A percentile compares a stretch with the other conserved stretches of the same genome.
Evolutionary conservation across 2,888 invertebrate species (phyloP).

Genomic region (Nezara viridula): DNA sequence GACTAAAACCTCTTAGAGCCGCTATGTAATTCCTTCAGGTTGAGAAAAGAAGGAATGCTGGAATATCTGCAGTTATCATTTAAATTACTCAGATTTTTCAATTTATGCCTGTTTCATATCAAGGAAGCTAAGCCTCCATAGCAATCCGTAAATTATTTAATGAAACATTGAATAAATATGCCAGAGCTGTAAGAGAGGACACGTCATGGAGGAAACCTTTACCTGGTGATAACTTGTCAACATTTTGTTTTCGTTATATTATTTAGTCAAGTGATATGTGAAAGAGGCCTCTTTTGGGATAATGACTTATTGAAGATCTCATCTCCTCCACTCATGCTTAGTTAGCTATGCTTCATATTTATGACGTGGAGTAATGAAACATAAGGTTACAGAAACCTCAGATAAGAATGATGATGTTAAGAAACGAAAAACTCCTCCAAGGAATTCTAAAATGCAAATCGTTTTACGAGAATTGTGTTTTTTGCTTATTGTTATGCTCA

Average conservation of each 20-base stretch:
- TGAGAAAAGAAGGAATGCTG: constrained; percentile 8
- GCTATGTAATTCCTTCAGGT: not conserved
- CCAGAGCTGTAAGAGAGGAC: not conserved
- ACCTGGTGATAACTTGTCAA: constrained; percentile 14
- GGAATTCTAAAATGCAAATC: constrained; percentile 72
- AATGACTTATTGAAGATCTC: not conserved
- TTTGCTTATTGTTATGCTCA: constrained; percentile 76
- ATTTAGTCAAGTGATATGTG: not conserved
- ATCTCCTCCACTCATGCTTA: constrained; percentile 3
- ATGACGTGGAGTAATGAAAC: constrained; percentile 65
- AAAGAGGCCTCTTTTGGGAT: not conserved
- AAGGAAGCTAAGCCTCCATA: constrained; percentile 45
- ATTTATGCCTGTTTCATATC: constrained; percentile 1
- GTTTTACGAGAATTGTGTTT: constrained; percentile 78
- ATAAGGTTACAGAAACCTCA: constrained; percentile 59
- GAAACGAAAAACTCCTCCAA: constrained; percentile 61
- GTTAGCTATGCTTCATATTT: constrained; percentile 55
- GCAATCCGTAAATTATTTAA: not conserved
- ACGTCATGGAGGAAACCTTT: constrained; percentile 43
- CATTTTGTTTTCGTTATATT: not conserved
- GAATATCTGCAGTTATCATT: constrained; percentile 21
- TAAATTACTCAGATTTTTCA: not conserved
- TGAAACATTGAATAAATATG: not conserved
- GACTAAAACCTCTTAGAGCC: not conserved
- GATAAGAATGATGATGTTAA: constrained; percentile 64